These are phyloP conservation scores for Harpegnathos saltator DNA, from an alignment of 1,140 invertebrate genomes.

Conservation along the genomic window DNA sequence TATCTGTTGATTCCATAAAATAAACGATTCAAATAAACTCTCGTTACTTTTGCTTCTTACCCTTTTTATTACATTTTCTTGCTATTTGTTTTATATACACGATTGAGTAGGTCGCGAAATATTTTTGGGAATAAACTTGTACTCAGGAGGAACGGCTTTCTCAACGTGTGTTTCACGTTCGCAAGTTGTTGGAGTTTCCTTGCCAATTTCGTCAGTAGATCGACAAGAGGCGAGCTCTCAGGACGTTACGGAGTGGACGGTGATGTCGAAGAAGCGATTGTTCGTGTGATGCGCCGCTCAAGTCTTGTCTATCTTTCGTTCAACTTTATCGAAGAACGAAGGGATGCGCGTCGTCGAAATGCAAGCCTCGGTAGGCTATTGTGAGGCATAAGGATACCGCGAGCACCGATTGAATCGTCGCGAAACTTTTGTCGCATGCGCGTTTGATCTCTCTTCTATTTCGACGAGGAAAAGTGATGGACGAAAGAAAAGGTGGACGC, in stretches of 20 bases:
- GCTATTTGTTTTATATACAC: background rate
- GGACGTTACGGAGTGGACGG: background rate
- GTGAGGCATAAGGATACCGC: background rate
- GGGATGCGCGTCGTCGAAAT: background rate
- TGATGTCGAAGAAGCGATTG: conserved; percentile 32
- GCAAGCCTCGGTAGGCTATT: background rate
- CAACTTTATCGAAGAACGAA: conserved; percentile 34
- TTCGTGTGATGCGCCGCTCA: conserved; percentile 39
- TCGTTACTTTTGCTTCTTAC: background rate
- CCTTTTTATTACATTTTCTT: background rate
- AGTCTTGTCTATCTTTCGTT: conserved; percentile 21
- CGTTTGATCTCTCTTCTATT: background rate
- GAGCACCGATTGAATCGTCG: background rate
- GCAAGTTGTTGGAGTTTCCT: conserved; percentile 24
- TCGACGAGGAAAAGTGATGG: background rate
- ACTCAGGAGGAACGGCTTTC: conserved; percentile 12
- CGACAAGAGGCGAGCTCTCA: conserved; percentile 25
- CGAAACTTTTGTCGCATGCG: background rate
- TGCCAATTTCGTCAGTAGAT: conserved; percentile 49
- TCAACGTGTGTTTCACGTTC: conserved; percentile 9
- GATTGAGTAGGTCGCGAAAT: background rate
- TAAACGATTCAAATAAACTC: no score
- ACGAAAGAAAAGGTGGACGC: no score
- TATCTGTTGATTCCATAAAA: no score
- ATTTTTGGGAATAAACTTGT: background rate